Evolutionary conservation across 2,888 invertebrate genomes (phyloP).

Genomic region (Stenolophus ochropezus): DNA sequence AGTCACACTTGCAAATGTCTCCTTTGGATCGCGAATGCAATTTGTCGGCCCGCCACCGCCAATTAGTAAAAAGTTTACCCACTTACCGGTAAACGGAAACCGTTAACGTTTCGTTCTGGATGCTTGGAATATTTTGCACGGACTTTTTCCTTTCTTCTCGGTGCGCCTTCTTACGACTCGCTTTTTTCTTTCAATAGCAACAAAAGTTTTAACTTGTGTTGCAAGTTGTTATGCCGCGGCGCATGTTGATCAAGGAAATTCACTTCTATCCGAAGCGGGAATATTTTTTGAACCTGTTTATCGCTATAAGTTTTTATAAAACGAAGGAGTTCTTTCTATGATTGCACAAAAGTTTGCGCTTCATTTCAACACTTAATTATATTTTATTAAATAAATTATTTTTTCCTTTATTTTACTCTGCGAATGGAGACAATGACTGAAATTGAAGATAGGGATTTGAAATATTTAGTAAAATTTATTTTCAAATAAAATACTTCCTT

Average conservation of each 20-base stretch:
- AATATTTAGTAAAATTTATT: no score
- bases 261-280: background rate
- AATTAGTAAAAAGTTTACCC: slow-evolving; percentile 55
- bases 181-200: slow-evolving; percentile 45
- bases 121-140: slow-evolving; percentile 54
- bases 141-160: slow-evolving; percentile 48
- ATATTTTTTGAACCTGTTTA: background rate
- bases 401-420: no score
- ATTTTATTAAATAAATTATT: no score
- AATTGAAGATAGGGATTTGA: no score
- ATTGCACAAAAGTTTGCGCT: no score
- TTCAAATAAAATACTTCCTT: no score
- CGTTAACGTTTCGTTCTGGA: slow-evolving; percentile 52
- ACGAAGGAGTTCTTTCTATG: no score
- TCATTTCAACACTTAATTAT: no score
- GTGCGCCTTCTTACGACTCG: slow-evolving; percentile 22
- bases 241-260: slow-evolving; percentile 11
- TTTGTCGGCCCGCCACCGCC: slow-evolving; percentile 11
- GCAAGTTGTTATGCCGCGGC: slow-evolving; percentile 32
- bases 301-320: background rate
- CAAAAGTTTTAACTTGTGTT: slow-evolving; percentile 48
- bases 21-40: slow-evolving; percentile 9
- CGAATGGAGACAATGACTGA: no score
- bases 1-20: background rate
- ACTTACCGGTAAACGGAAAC: slow-evolving; percentile 48